phyloP scores from a whole-genome alignment of 2,113 vertebrate genomes.

The Salvator merianae region DNA sequence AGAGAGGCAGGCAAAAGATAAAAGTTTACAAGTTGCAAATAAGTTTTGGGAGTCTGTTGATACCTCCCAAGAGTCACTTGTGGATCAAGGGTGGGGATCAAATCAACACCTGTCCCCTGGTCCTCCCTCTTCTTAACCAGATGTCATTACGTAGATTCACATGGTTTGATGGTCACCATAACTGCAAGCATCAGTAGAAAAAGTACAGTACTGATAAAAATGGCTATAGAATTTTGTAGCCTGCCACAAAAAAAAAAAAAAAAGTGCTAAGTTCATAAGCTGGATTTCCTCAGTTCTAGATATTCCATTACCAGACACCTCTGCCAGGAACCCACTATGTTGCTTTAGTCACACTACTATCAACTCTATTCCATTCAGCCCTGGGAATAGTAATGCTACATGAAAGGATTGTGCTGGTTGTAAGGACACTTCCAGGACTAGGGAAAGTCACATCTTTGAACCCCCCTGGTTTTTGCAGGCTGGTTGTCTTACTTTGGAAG shows the following conservation, averaged over 20 bases:
- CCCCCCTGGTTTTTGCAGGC: neutral
- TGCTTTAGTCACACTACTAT: neutral
- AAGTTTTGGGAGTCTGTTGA: too few species aligned
- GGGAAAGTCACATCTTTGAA: neutral
- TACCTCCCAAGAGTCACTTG: too few species aligned
- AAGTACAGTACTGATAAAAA: neutral
- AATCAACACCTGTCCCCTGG: too few species aligned
- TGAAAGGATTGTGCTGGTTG: neutral
- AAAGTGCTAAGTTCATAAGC: neutral
- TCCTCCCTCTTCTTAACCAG: too few species aligned
- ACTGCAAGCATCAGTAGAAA: neutral
- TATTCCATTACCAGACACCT: neutral
- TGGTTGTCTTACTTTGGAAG: conserved; percentile 15
- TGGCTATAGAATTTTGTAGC: neutral
- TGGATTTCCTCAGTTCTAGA: neutral
- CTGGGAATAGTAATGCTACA: neutral
- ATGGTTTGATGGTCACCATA: neutral
- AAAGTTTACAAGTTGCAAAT: too few species aligned
- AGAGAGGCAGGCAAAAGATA: too few species aligned
- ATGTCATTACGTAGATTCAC: neutral
- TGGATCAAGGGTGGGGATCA: too few species aligned
- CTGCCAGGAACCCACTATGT: neutral
- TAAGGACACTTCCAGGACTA: neutral
- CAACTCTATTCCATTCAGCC: neutral
- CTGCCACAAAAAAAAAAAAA: too few species aligned